Conservation (phyloP, 2,797 vertebrate genomes). For the Cottoperca gobio region DNA sequence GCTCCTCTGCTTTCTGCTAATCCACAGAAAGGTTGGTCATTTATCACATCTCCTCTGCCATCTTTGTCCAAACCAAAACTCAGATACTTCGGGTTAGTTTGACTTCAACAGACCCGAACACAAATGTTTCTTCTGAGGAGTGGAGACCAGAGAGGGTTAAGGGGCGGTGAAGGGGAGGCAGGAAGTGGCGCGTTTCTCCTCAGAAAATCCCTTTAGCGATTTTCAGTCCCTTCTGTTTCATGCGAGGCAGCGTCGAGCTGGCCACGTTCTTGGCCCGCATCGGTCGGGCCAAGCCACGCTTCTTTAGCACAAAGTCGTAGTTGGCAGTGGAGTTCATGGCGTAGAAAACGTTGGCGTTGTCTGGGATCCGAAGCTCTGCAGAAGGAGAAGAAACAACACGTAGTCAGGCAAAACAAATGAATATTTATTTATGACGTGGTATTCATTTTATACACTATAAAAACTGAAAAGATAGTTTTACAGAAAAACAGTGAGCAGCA, state of each 20-base stretch:
- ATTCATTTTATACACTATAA: too few species aligned
- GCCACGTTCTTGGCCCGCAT: slow-evolving; percentile 89
- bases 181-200: slow-evolving; percentile 52
- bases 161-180: slow-evolving; percentile 13
- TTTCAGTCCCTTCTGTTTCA: slow-evolving; percentile 96
- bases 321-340: slow-evolving; percentile 98
- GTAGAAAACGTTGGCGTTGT: slow-evolving; percentile 96
- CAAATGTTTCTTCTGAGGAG: slow-evolving; percentile 29
- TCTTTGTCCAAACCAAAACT: slow-evolving; percentile 35
- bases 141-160: slow-evolving; percentile 25
- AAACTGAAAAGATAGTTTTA: too few species aligned
- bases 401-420: neutral
- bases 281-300: slow-evolving; percentile 86
- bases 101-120: slow-evolving; percentile 7
- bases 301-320: slow-evolving; percentile 95
- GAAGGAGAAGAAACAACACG: neutral
- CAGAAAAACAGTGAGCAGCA: too few species aligned
- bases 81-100: slow-evolving; percentile 18
- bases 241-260: slow-evolving; percentile 93
- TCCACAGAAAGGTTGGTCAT: slow-evolving; percentile 36
- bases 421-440: too few species aligned
- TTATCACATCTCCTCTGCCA: slow-evolving; percentile 40
- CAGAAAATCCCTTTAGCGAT: slow-evolving; percentile 97
- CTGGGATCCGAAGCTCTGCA: slow-evolving; percentile 93
- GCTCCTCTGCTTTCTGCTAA: slow-evolving; percentile 52